phyloP scores from a whole-genome alignment of 2,113 vertebrate genomes.

The Antennarius striatus region DNA sequence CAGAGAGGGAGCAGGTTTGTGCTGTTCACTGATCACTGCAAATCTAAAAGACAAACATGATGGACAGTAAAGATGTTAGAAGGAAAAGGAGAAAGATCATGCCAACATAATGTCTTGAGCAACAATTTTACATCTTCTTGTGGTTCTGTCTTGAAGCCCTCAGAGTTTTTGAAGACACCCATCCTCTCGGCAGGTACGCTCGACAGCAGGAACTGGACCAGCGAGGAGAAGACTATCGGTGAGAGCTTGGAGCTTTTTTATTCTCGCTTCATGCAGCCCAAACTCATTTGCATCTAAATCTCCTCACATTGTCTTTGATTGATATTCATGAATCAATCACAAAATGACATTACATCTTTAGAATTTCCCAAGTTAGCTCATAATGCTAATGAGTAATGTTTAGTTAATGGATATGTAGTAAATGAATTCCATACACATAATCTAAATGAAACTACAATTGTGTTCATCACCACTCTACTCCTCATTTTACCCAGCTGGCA shows the following conservation, averaged over 20 bases:
- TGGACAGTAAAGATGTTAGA: background rate
- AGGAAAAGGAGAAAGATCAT: background rate
- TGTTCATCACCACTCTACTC: background rate
- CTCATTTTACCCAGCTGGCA: constrained; percentile 54
- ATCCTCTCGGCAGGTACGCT: constrained; percentile 5
- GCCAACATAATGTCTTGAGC: background rate
- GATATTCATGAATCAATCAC: background rate
- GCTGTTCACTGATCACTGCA: background rate
- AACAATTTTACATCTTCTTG: background rate
- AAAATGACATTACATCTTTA: background rate
- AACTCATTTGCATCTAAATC: background rate
- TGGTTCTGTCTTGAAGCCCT: constrained; percentile 33
- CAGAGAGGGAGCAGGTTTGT: constrained; percentile 66
- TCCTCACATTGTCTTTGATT: background rate
- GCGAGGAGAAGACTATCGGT: constrained; percentile 38
- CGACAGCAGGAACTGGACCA: constrained; percentile 36
- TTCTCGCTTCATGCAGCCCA: no score
- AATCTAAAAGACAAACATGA: background rate
- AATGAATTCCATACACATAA: no score
- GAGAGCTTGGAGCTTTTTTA: constrained; percentile 12
- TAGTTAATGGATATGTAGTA: no score
- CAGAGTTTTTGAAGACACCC: constrained; percentile 41
- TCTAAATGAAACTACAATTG: no score
- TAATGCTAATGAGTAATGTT: no score
- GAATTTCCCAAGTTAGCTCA: no score